Evolutionary conservation across 2,888 invertebrate genomes (phyloP), one percentile per base, ranked within the genome.

Genomic region (Andrena dorsata): DNA sequence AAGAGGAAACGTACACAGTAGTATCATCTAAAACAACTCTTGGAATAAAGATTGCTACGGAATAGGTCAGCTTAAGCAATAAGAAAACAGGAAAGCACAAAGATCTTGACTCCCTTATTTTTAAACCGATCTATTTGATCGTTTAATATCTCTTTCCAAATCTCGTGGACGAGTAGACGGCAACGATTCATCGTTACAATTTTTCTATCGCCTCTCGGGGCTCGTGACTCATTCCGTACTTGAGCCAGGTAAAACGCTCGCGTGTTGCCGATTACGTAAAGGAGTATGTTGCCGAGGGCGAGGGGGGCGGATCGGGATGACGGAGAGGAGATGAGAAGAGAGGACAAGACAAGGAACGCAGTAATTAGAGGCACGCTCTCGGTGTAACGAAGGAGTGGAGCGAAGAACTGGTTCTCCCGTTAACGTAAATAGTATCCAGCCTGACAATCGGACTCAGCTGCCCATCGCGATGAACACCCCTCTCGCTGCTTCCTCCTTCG

Each of bases 261-360:
- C 89, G 89, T 88, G 89, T 87, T 77, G 75, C 28, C 87, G 87
- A 84, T 89, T 89, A 84, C 84, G 81, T 89, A 89, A 88, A 84
- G 41, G 73, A 85, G 60, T 61, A 71, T 76, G 81, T 73, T 47
- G 66, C 23, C 60, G 51, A 56, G 71, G 47, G 64, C 41, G 41
- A 16, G 41, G 41, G 41, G 41, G 4, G 41, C 41, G 68, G 61
- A 77, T 70, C 77, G 75, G 63, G 66, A 71, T 73, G 75, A 75
- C 74, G 47, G 74, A 64, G 71, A 65, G 28, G 47, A 72, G 69
- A 72, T 28, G 51, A 2, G 41, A 26, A 32, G 30, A 32, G 58
- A 23, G 32, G 71, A 60, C 28, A 2, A 51, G 53, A 64, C 47
- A 35, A 74, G 77, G 72, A 73, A 70, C 68, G 30, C 71, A 63